Evolutionary conservation across 37 sponge, comb jelly and placozoan genomes (phyloP), one percentile per base, ranked within the genome.

Genomic region (Beroe forskalii): DNA sequence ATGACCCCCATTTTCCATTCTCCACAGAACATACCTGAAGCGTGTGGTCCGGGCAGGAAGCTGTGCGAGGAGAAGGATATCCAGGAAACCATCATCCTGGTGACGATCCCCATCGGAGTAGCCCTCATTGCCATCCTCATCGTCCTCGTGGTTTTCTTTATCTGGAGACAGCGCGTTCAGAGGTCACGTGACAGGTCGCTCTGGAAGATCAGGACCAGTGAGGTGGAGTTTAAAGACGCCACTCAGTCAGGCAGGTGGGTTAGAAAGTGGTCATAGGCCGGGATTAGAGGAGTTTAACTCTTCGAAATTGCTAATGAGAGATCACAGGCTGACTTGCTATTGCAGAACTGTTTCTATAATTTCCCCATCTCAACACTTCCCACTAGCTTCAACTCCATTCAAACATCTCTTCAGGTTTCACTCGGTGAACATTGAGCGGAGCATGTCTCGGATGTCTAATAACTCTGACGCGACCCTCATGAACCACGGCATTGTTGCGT

Each of bases 401-500:
- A n/a, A n/a, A n/a, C n/a, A n/a, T n/a, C n/a, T n/a, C n/a, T n/a
- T 6, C 12, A 48, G 55, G 55, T 80, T 80, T 27, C 28, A 37
- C 8, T 80, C 86, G 8, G 86, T 80, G 25, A 48, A 6, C 55
- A 48, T 48, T 6, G 86, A 80, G 8, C n/a, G 86, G 55, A 80
- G 86, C 30, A 80, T 80, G 86, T 80, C 86, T 1, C 86, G 86
- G 8, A 44, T 80, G 55, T 80, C 86, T 9, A 80, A 32, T 3
- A 42, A 32, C 37, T 80, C 86, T 0, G 86, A 80, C 22, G 86
- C 86, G 24, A 80, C 55, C 2, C 55, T 80, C 4, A 48, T 48
- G 55, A 41, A 80, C 55, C 86, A 80, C 42, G 86, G 86, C 48
- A 80, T 80, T 80, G 86, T 80, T 0, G 86, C 86, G 55, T 80